A percentile compares a stretch with the other conserved stretches of the same genome.
phyloP scores from a whole-genome alignment of 1,140 invertebrate genomes.

The Platyscapa corneri region DNA sequence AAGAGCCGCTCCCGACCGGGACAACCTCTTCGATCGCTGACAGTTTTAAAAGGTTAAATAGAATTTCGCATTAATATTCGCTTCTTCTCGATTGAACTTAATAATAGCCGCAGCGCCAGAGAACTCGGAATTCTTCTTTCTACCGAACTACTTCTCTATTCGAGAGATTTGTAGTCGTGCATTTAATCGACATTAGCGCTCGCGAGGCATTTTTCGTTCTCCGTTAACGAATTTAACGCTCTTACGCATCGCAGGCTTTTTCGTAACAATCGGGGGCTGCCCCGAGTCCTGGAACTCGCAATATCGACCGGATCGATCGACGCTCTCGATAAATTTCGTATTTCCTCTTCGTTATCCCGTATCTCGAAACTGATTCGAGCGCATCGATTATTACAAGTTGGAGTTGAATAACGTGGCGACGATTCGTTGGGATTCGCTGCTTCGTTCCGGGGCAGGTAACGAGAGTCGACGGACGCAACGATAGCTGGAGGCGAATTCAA shows the following conservation, averaged over 20 bases:
- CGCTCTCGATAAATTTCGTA: not conserved
- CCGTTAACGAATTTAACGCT: not conserved
- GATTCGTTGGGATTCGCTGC: too few relatives aligned
- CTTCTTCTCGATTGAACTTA: not conserved
- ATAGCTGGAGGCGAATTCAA: too few relatives aligned
- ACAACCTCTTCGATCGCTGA: not conserved
- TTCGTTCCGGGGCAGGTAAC: too few relatives aligned
- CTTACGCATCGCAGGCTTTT: too few relatives aligned
- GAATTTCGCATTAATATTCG: slow-evolving; percentile 9
- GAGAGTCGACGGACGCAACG: too few relatives aligned
- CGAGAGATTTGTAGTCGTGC: not conserved
- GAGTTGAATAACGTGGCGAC: too few relatives aligned
- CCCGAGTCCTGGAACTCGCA: too few relatives aligned
- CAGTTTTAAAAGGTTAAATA: slow-evolving; percentile 12
- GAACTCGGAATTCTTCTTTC: not conserved
- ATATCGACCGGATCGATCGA: too few relatives aligned
- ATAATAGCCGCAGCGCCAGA: not conserved
- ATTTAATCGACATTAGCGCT: too few relatives aligned
- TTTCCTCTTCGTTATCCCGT: not conserved
- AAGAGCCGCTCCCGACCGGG: not conserved
- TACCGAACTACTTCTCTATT: not conserved
- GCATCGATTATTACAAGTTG: not conserved
- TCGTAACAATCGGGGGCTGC: too few relatives aligned
- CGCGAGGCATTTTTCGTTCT: too few relatives aligned
- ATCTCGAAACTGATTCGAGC: not conserved